A percentile compares a stretch with the other conserved stretches of the same genome.
Evolutionary conservation across 1,140 invertebrate genomes (phyloP).

Genomic region (Diuraphis noxia): DNA sequence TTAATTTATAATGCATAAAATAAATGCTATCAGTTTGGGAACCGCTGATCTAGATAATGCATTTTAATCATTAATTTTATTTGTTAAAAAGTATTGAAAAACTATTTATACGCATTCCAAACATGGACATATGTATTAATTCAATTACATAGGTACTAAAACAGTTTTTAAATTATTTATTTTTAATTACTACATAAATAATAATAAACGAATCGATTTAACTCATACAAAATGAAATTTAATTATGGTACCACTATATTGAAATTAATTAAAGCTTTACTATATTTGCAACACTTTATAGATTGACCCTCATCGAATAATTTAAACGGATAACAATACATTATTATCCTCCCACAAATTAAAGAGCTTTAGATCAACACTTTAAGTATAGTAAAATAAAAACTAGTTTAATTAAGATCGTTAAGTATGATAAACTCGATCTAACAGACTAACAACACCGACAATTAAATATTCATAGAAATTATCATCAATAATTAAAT

Average conservation of each 20-base stretch:
- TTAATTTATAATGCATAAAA: background rate
- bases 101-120: background rate
- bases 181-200: background rate
- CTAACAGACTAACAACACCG: too few relatives aligned
- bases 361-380: background rate
- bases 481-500: constrained; percentile 1
- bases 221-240: background rate
- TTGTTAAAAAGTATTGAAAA: too few relatives aligned
- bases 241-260: background rate
- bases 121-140: background rate
- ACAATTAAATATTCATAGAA: background rate
- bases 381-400: constrained; percentile 22
- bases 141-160: background rate
- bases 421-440: background rate
- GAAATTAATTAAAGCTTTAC: background rate
- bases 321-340: constrained; percentile 28
- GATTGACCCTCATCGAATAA: background rate
- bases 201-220: background rate
- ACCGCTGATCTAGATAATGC: too few relatives aligned
- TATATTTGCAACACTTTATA: background rate
- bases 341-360: background rate
- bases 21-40: too few relatives aligned
- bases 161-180: background rate
- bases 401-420: background rate
- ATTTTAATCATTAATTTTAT: too few relatives aligned